Evolutionary conservation across 2,797 vertebrate species (phyloP).

Genomic region (Bradypodion ventrale): DNA sequence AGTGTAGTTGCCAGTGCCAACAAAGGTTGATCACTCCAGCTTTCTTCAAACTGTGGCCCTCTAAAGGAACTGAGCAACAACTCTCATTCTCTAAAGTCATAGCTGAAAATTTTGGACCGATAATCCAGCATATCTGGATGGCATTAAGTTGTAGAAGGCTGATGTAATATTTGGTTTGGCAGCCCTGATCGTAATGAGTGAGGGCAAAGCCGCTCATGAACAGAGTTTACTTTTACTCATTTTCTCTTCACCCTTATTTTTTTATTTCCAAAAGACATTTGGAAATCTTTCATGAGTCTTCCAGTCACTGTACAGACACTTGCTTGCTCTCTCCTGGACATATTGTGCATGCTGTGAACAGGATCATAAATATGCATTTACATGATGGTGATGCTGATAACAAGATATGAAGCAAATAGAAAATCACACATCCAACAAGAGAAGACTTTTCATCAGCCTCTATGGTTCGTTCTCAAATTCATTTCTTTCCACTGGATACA

Average conservation of each 20-base stretch:
- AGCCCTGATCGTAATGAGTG: constrained; percentile 35
- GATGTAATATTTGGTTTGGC: background rate
- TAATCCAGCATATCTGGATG: background rate
- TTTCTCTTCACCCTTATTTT: constrained; percentile 38
- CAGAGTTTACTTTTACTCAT: constrained; percentile 19
- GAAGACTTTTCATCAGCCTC: constrained; percentile 69
- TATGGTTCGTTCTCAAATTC: constrained; percentile 60
- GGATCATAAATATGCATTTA: constrained; percentile 72
- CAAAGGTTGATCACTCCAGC: background rate
- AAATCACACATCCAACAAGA: constrained; percentile 71
- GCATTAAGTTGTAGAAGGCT: background rate
- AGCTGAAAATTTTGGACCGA: background rate
- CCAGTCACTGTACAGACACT: constrained; percentile 25
- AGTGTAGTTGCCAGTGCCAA: background rate
- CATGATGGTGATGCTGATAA: constrained; percentile 56
- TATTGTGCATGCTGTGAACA: constrained; percentile 38
- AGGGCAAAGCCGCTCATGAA: background rate
- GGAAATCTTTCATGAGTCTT: constrained; percentile 50
- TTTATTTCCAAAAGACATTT: constrained; percentile 37
- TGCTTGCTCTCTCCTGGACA: constrained; percentile 34
- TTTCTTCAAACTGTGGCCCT: background rate
- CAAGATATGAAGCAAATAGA: constrained; percentile 62
- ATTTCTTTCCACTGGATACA: constrained; percentile 63
- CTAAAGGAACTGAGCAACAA: background rate
- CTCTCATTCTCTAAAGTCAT: background rate